Base-by-base conservation (phyloP, 2,888 invertebrate genomes). In the Holacanthella duospinosa region DNA sequence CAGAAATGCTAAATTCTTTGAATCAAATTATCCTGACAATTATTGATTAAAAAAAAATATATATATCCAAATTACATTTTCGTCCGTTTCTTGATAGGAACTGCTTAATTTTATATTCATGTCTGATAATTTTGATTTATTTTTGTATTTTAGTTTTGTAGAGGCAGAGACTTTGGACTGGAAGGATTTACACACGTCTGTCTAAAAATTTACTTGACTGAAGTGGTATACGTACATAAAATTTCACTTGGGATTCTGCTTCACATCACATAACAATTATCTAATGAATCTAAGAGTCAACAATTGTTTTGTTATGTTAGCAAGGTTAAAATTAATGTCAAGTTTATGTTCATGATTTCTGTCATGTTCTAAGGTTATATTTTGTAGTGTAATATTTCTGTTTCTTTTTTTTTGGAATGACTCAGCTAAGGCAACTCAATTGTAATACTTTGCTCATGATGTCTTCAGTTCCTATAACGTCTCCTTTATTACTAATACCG, bases 401-500 rank as follows among this genome's bases (percentile, higher is more conserved):
- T 48, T 21, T 36, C 16, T 36, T 36, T 16, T 36, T 36, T 36
- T 48, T n/a, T 48, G 48, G 48, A 48, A 48, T 48, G 48, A 48
- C 48, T 48, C 48, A 48, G 6, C 48, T 48, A 48, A 48, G 48
- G 48, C 48, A 48, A 48, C 48, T 48, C 48, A 48, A 48, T 48
- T 48, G 4, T 48, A 48, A 48, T 48, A 48, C 48, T 48, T 36
- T 36, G 36, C 36, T 36, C 36, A 16, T 12, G 9, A 12, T 36
- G 36, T 6, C 21, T 4, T 48, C 48, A 48, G 48, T 48, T 48
- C 48, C n/a, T 36, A 16, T 36, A 9, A 48, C 48, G 4, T 48
- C 4, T 48, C 6, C 19, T 48, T 21, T 63, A 58, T 44, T 43
- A 55, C 61, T 61, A 72, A 66, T 79, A 96, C 86, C 96, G 87